Base-by-base conservation (phyloP, 1,140 invertebrate genomes). In the Drosophila leontia region DNA sequence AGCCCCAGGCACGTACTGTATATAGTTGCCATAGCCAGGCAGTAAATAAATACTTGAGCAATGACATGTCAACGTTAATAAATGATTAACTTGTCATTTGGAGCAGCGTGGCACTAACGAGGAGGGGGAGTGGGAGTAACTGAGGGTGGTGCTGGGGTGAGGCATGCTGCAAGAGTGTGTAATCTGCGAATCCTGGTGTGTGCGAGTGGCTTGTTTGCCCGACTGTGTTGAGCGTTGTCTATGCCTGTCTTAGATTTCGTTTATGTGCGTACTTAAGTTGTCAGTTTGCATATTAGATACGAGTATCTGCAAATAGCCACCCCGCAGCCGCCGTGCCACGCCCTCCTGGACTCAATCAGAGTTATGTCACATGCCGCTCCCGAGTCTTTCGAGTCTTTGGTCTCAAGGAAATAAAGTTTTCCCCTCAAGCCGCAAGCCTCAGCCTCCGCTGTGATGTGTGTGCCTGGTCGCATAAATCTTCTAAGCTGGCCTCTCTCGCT, bases 51-150 rank as follows among this genome's bases (percentile, higher is more conserved):
- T 88, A 88, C 85, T 88, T 90, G 78, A 88, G 82, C 71, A 90
- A 88, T 85, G 81, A 85, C 85, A 88, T 90, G 85, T 88, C 82
- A 88, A 74, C 78, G 77, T 82, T 82, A 88, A 88, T 90, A 90
- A 88, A 88, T 88, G 86, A 88, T 88, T 88, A 88, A 90, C 78
- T 88, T 88, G 81, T 85, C 85, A 78, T 74, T 77, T 71, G 76
- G 51, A 75, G 81, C 67, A 63, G 57, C 44, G 37, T 47, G 75
- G 51, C 77, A 51, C 15, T 53, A 44, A 48, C 50, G 29, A 47
- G 12, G 26, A 26, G 32, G 13, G 7, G 63, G 15, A 35, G 50
- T 32, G 29, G 44, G 29, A 42, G 48, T 42, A 34, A 6, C n/a
- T n/a, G 53, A 64, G 48, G 15, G 35, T 37, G 39, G 37, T 8